phyloP scores from a whole-genome alignment of 2,797 vertebrate genomes.

The Spea hammondii region DNA sequence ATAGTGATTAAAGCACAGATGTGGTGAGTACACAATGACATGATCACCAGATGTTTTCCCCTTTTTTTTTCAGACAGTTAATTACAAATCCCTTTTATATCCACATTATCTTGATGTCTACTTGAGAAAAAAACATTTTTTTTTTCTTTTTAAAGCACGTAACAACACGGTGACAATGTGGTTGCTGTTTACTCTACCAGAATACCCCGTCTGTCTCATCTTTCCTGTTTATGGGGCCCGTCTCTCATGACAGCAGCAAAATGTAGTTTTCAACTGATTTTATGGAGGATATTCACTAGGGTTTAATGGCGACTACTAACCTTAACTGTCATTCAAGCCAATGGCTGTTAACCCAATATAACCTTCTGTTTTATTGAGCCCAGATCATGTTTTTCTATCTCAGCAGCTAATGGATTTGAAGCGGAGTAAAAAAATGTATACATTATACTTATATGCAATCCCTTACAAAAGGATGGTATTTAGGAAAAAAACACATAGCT shows the following conservation, averaged over 20 bases:
- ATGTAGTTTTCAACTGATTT: constrained; percentile 23
- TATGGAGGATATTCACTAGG: background rate
- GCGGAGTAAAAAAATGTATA: background rate
- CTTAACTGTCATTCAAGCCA: background rate
- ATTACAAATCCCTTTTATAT: constrained; percentile 9
- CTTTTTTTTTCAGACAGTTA: constrained; percentile 17
- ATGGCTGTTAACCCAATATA: constrained; percentile 2
- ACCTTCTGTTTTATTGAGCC: background rate
- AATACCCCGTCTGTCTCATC: background rate
- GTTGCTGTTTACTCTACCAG: background rate
- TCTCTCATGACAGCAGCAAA: constrained; percentile 3
- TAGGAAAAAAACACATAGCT: too few species aligned
- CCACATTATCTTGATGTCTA: constrained; percentile 14
- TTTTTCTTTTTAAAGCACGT: constrained; percentile 31
- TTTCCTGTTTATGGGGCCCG: constrained; percentile 4
- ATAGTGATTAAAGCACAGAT: constrained; percentile 48
- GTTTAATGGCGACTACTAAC: constrained; percentile 1
- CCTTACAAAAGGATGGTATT: too few species aligned
- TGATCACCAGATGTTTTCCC: constrained; percentile 41
- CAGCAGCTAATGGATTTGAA: constrained; percentile 3
- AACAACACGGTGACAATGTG: constrained; percentile 4
- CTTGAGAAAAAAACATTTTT: constrained; percentile 4
- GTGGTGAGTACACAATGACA: constrained; percentile 42
- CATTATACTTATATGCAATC: too few species aligned
- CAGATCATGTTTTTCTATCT: background rate